Conservation (phyloP, 35 echinoderm and acorn worm species). For the Chiridota heheva region DNA sequence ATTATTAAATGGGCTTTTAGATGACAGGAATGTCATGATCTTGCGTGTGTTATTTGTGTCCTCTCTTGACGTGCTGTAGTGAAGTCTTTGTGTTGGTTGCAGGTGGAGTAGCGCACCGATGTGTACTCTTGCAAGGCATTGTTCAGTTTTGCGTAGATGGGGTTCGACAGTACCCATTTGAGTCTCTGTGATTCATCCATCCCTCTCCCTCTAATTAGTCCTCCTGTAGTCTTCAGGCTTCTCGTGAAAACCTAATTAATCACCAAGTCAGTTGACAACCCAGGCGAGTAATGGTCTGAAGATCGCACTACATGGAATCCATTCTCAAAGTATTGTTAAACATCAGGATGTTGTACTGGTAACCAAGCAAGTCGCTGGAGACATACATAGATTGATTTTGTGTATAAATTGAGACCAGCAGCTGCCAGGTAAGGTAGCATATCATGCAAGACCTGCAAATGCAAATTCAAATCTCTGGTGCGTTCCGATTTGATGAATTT, state of each 20-base stretch:
- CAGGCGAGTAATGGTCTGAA: conserved; percentile 34
- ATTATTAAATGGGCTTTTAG: too few species aligned
- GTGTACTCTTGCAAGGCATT: conserved; percentile 65
- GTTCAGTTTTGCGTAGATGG: conserved; percentile 48
- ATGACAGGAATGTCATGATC: too few species aligned
- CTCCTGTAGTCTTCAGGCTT: conserved; percentile 35
- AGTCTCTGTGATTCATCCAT: background rate
- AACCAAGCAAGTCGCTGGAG: too few species aligned
- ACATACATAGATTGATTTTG: conserved; percentile 37
- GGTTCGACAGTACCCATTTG: conserved; percentile 38
- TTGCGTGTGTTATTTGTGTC: too few species aligned
- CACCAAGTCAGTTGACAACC: conserved; percentile 42
- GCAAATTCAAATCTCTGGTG: conserved; percentile 20
- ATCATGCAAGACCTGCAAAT: conserved; percentile 30
- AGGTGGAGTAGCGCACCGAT: conserved; percentile 47
- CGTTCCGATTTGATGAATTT: conserved; percentile 33
- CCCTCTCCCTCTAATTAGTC: conserved; percentile 49
- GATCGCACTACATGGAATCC: conserved; percentile 48
- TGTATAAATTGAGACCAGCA: conserved; percentile 55
- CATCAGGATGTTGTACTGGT: conserved; percentile 38
- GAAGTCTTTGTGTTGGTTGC: conserved; percentile 68
- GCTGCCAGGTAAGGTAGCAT: conserved; percentile 69
- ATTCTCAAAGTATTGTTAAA: conserved; percentile 19
- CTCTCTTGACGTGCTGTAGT: too few species aligned
- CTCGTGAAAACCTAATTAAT: conserved; percentile 54